Conservation (phyloP, 2,797 vertebrate genomes). For the Gambelia wislizenii region DNA sequence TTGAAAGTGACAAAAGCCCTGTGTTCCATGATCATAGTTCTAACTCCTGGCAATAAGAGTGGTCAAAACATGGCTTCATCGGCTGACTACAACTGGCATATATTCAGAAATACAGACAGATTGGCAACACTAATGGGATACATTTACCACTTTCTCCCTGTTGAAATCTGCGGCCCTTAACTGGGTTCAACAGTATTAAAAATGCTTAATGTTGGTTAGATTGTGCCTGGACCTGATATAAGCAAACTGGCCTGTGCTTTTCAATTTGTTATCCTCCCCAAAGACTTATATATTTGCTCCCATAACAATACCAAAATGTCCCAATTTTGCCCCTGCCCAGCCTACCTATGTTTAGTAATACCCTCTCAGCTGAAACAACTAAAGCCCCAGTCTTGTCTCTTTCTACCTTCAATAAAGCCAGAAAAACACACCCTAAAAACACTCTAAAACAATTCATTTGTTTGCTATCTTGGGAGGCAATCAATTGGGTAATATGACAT, state of each 20-base stretch:
- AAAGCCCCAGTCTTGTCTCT: conserved; percentile 60
- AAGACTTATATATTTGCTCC: conserved; percentile 11
- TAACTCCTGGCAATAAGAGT: too few relatives aligned
- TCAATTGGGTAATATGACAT: conserved; percentile 62
- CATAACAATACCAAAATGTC: not conserved
- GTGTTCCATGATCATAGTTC: too few relatives aligned
- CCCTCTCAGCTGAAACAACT: conserved; percentile 56
- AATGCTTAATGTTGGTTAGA: not conserved
- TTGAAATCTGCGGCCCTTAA: not conserved
- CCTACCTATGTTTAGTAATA: not conserved
- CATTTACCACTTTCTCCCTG: not conserved
- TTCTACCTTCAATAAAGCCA: conserved; percentile 61
- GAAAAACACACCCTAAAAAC: conserved; percentile 39
- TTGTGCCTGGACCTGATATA: conserved; percentile 24
- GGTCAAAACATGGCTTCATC: not conserved
- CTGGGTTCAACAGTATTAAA: not conserved
- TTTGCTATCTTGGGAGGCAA: conserved; percentile 57
- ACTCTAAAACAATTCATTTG: conserved; percentile 58
- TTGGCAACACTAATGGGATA: not conserved
- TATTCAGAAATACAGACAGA: not conserved
- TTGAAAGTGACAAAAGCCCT: too few relatives aligned
- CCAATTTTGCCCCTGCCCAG: conserved; percentile 32
- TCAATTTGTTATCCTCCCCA: not conserved
- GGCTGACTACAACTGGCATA: not conserved
- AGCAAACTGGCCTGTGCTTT: conserved; percentile 21